Evolutionary conservation across 2,888 invertebrate genomes (phyloP), one percentile per base, ranked within the genome.

Genomic region (Dryadula phaetusa): DNA sequence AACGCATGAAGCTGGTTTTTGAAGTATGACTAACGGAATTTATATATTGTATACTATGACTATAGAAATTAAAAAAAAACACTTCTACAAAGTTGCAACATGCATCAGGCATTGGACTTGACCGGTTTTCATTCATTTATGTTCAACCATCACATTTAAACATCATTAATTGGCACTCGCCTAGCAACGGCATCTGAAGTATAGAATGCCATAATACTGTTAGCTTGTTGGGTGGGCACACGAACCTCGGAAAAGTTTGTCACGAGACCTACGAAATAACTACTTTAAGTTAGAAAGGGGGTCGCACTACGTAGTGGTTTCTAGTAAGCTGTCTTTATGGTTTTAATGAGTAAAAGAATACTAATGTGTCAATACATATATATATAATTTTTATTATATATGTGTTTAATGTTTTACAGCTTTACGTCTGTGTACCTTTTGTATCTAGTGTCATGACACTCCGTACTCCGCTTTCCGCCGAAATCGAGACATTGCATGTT

Each of bases 151-250:
- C 53, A 58, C 53, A 69, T 69, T 66, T 58, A 20, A 37, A 61
- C 34, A 64, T 58, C 58, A 61, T 64, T 70, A 72, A 72, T 72
- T 72, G 72, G 70, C 72, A 63, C 62, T 66, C 34, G 66, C 46
- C 54, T 64, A 62, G 54, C 69, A 72, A 68, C 72, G 68, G 72
- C 47, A 56, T 63, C 58, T 63, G 20, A 72, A 63, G 64, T 70
- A 70, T 65, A 70, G 70, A 70, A 69, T 70, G 62, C 66, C 46
- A 72, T 66, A 63, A 37, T 65, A 70, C 70, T 69, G 72, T 70
- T 72, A 69, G 40, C 67, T 63, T 42, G 65, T 62, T 72, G 70
- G 70, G 71, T 72, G 70, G 71, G 63, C 63, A 66, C 69, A 67
- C 65, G 70, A n/a, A 67, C 69, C 52, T 64, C 54, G 58, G 65